Conservation (phyloP, 2,888 invertebrate genomes). For the Gonocerus acuteangulatus region DNA sequence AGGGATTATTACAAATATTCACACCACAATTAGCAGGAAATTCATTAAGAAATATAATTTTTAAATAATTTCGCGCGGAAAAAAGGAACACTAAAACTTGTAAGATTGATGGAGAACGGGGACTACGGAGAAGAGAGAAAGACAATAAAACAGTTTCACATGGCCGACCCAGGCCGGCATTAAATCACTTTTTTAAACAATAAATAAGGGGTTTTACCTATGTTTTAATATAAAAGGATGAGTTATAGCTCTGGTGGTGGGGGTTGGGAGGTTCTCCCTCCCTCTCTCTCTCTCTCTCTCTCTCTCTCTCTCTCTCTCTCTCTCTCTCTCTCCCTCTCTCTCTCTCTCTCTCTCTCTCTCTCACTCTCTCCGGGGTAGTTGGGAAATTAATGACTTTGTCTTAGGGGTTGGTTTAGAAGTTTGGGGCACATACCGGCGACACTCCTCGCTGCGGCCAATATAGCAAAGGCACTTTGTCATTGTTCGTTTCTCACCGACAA, state of each 20-base stretch:
- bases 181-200: constrained; percentile 28
- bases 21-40: too few relatives aligned
- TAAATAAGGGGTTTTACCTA: constrained; percentile 36
- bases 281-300: constrained; percentile 12
- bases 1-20: too few relatives aligned
- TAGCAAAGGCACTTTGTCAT: too few relatives aligned
- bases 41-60: too few relatives aligned
- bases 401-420: constrained; percentile 22
- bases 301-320: neutral
- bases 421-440: constrained; percentile 13
- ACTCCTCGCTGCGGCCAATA: too few relatives aligned
- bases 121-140: constrained; percentile 2
- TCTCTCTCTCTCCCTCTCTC: neutral
- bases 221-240: constrained; percentile 36
- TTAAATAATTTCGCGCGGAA: too few relatives aligned
- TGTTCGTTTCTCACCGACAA: too few relatives aligned
- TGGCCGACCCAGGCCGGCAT: constrained; percentile 6
- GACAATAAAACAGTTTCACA: constrained; percentile 25
- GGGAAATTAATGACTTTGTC: constrained; percentile 34
- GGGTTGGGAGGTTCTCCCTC: neutral
- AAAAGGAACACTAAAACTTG: neutral
- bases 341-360: neutral
- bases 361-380: constrained; percentile 4
- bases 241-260: constrained; percentile 23
- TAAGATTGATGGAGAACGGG: neutral